phyloP scores from a whole-genome alignment of 2,888 invertebrate genomes.

The Abrostola triplasia region DNA sequence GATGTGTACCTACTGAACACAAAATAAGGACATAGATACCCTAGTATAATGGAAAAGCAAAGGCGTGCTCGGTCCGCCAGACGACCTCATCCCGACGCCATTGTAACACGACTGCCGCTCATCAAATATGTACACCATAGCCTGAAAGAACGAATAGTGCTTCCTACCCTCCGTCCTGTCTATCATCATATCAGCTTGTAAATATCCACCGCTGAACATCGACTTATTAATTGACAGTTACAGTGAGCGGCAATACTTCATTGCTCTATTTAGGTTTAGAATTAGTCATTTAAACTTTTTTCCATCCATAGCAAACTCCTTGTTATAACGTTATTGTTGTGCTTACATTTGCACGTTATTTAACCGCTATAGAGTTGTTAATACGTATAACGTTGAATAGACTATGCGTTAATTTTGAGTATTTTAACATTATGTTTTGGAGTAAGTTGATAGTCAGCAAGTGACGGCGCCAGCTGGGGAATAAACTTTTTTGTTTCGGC shows the following conservation, averaged over 20 bases:
- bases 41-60: conserved; percentile 62
- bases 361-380: neutral
- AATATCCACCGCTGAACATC: neutral
- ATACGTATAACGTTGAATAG: neutral
- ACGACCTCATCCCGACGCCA: conserved; percentile 84
- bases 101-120: conserved; percentile 81
- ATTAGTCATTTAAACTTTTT: neutral
- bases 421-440: neutral
- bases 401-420: neutral
- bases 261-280: neutral
- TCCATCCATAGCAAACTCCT: neutral
- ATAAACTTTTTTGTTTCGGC: neutral
- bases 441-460: neutral
- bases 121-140: conserved; percentile 84
- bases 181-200: conserved; percentile 16
- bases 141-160: conserved; percentile 78
- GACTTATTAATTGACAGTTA: neutral
- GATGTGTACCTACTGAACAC: conserved; percentile 28
- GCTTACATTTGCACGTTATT: neutral
- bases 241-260: neutral
- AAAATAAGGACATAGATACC: conserved; percentile 40
- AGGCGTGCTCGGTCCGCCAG: conserved; percentile 74
- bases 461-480: neutral
- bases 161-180: conserved; percentile 40
- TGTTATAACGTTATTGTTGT: neutral